These are phyloP conservation scores for Eolophus roseicapilla DNA, from an alignment of 2,113 vertebrate genomes.

Conservation along the genomic window DNA sequence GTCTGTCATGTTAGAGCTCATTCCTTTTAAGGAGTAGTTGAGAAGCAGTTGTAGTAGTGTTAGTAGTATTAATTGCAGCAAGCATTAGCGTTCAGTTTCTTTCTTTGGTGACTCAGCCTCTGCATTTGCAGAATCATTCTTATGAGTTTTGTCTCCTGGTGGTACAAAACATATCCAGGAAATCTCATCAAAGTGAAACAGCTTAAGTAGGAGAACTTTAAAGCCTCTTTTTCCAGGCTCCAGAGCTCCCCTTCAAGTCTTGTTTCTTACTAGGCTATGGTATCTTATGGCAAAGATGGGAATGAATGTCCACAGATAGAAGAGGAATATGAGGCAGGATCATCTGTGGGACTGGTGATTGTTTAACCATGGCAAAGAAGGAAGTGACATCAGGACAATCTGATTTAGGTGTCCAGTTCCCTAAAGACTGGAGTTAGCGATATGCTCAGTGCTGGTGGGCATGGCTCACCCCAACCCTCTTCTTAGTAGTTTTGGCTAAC, in stretches of 20 bases:
- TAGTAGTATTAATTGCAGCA: background rate
- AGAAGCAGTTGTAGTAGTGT: background rate
- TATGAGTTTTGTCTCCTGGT: background rate
- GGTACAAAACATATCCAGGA: background rate
- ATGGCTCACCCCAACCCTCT: background rate
- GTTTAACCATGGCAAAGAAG: background rate
- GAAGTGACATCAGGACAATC: background rate
- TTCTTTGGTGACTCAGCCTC: background rate
- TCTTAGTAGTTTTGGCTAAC: background rate
- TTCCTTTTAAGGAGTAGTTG: background rate
- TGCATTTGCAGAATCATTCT: background rate
- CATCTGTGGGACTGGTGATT: background rate
- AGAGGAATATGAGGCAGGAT: background rate
- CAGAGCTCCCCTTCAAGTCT: background rate
- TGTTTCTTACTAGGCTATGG: background rate
- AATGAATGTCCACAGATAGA: background rate
- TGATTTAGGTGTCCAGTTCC: background rate
- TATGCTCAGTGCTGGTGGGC: background rate
- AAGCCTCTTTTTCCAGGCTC: background rate
- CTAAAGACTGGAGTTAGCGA: background rate
- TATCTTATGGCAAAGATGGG: background rate
- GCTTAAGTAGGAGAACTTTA: background rate
- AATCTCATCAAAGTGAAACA: background rate
- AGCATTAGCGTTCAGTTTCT: background rate
- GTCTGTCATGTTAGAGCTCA: background rate